Evolutionary conservation across 2,888 invertebrate species (phyloP).

Genomic region (Heteromyza rotundicornis): DNA sequence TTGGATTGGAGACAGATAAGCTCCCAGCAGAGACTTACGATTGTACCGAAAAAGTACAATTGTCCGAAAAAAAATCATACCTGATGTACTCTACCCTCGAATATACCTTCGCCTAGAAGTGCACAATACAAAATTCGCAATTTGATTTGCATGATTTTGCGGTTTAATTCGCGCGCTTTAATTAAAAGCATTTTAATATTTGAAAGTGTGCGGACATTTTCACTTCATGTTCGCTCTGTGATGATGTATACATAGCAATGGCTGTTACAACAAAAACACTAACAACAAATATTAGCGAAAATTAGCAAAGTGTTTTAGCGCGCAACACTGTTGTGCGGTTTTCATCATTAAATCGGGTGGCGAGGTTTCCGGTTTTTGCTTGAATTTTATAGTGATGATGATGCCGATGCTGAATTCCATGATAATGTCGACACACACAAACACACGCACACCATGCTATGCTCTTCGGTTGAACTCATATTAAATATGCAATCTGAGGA

Average conservation of each 20-base stretch:
- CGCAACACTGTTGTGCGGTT: conserved; percentile 49
- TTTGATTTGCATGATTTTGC: conserved; percentile 33
- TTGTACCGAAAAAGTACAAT: too few species aligned
- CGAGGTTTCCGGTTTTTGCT: conserved; percentile 15
- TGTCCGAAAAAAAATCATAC: too few species aligned
- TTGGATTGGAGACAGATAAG: too few species aligned
- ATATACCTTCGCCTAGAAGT: conserved; percentile 33
- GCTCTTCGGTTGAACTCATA: too few species aligned
- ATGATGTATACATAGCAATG: conserved; percentile 25
- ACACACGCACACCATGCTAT: too few species aligned
- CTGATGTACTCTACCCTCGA: too few species aligned
- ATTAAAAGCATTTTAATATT: conserved; percentile 54
- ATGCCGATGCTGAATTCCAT: too few species aligned
- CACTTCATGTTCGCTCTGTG: conserved; percentile 35
- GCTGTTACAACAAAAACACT: conserved; percentile 30
- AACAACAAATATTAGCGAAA: conserved; percentile 48
- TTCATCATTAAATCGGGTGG: conserved; percentile 43
- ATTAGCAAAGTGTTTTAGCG: conserved; percentile 52
- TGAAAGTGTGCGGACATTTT: conserved; percentile 40
- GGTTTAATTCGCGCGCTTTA: conserved; percentile 53
- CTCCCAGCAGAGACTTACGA: too few species aligned
- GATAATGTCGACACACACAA: too few species aligned
- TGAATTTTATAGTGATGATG: background rate
- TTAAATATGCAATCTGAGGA: too few species aligned
- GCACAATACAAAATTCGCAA: conserved; percentile 30